These are phyloP conservation scores for Micronycteris hirsuta DNA, from an alignment of 2,113 vertebrate species.

Conservation along the genomic window DNA sequence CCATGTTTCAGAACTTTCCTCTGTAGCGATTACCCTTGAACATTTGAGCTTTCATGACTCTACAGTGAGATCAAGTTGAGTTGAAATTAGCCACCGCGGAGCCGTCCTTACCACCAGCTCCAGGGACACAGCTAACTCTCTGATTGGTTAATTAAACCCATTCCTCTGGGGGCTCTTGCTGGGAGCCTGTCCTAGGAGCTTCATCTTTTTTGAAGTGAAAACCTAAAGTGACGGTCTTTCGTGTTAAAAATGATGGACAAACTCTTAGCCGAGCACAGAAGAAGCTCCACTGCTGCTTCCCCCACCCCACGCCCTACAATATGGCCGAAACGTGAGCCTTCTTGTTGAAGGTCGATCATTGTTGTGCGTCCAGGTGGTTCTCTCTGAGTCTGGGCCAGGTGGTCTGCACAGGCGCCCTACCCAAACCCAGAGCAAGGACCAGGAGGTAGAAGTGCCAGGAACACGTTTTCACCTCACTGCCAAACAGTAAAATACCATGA, in stretches of 20 bases:
- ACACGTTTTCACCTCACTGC: background rate
- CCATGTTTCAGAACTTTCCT: conserved; percentile 42
- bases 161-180: background rate
- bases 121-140: background rate
- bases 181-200: background rate
- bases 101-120: conserved; percentile 14
- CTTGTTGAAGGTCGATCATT: background rate
- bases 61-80: background rate
- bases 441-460: background rate
- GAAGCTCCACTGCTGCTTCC: background rate
- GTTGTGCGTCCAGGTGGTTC: background rate
- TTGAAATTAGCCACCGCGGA: conserved; percentile 38
- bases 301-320: rapidly evolving
- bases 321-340: background rate
- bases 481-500: background rate
- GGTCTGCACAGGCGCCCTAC: background rate
- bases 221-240: background rate
- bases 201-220: background rate
- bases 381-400: background rate
- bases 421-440: background rate
- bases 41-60: background rate
- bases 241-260: background rate
- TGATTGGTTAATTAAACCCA: background rate
- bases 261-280: background rate
- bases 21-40: conserved; percentile 42